Evolutionary conservation across 2,888 invertebrate genomes (phyloP), one percentile per base, ranked within the genome.

Genomic region (Holacanthella duospinosa): DNA sequence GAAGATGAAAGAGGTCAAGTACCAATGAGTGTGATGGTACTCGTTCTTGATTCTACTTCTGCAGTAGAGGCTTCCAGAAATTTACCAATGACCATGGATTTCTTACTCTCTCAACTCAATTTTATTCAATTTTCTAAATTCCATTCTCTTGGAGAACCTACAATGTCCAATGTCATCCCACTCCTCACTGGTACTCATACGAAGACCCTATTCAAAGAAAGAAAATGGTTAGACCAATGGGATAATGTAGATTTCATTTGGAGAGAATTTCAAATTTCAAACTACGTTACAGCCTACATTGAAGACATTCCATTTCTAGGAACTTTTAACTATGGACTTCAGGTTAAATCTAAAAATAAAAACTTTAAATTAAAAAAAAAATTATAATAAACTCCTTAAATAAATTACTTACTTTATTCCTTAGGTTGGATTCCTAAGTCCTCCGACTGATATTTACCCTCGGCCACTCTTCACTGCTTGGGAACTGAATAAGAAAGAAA

Each of bases 101-200:
- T 55, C 44, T 44, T 69, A 12, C 26, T 65, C 12, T n/a, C 43
- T 0, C 29, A 62, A 4, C 43, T 59, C 26, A 53, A 53, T 9
- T 69, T 69, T 57, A 61, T 62, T 19, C 57, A 59, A 16, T 67
- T 67, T 63, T 63, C 64, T 29, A 66, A 67, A 6, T 66, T 64
- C 24, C 67, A 67, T 55, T 21, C 55, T 6, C 44, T 67, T 21
- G 66, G 65, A 25, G 62, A 63, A 19, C 57, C 66, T 2, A 55
- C 64, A 4, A 29, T 63, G 3, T 24, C 55, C 1, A 69, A 55
- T 55, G 55, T 26, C 26, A 26, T 55, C 9, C 55, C 55, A 16
- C 9, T 55, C 6, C 27, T 55, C 24, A 55, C 55, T 27, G 55
- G 55, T 4, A 6, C 26, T 55, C n/a, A 24, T 4, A 4, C 55